Evolutionary conservation across 2,888 invertebrate genomes (phyloP), one percentile per base, ranked within the genome.

Genomic region (Margaritifera margaritifera): DNA sequence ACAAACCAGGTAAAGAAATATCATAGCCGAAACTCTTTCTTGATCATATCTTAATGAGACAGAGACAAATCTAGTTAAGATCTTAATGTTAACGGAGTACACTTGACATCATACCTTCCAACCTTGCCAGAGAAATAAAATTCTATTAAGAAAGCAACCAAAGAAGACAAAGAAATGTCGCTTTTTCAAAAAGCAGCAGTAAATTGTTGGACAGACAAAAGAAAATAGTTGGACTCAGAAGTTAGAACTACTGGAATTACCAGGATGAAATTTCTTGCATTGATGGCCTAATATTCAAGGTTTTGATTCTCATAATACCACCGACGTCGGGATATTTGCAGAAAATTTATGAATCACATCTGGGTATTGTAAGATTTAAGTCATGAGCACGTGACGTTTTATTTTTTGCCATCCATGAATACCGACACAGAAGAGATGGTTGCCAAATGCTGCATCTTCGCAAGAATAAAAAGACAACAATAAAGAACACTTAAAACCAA

Each of bases 351-450:
- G 58, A 60, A 24, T 66, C 72, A 6, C 77, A 77, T 52, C 42
- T 74, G 19, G 74, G 72, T 53, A 66, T 69, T n/a, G 71, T 69
- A 2, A 76, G 74, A 53, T 76, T 71, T 62, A 76, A 69, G 42
- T 62, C 51, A 27, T 11, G 68, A 18, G 70, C 72, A 8, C 53
- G 70, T n/a, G 74, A 74, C n/a, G 20, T 57, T 66, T 19, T 57
- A 72, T 25, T 74, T 59, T 54, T 74, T 69, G 70, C 68, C 66
- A 20, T 68, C 70, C 0, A 74, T 72, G 73, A 68, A 57, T 20
- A 61, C 62, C 15, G 55, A 65, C 22, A 62, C 65, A 1, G 57
- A 71, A 54, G 64, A 71, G 1, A 57, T 61, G 2, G 71, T 71
- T 4, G 53, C 50, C 19, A 68, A 68, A 8, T 67, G 71, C n/a